Evolutionary conservation across 1,140 invertebrate genomes (phyloP), one percentile per base, ranked within the genome.

Genomic region (Drosophila pandora): DNA sequence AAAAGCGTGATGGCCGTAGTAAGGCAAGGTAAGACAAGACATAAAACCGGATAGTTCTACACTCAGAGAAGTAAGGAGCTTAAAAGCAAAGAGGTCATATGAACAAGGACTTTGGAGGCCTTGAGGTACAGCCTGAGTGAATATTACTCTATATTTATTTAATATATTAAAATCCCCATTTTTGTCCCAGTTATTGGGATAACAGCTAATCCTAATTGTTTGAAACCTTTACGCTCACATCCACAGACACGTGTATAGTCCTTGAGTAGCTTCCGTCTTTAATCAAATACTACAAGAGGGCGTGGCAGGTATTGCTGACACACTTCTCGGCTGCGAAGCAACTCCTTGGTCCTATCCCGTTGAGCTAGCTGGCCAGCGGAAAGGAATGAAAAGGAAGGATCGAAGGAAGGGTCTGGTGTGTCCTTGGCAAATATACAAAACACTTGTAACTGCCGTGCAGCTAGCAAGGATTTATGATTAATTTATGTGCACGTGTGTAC

Each of bases 361-460:
- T 9, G 10, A 37, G 57, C 45, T 32, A 12, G 28, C 21, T 62
- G 50, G 39, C 39, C 61, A 37, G 2, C 22, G 50, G 13, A 22
- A 21, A 22, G 50, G 30, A 10, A 21, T 6, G 28, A 30, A 28
- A 21, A 30, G 49, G 10, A 32, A 21, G 50, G 50, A 34, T 28
- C 12, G 23, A 53, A 57, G 50, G 54, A 49, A 32, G 50, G 62
- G 48, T 47, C 79, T 71, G 64, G 74, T 58, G 71, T 59, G 72
- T 79, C 62, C 81, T 81, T 62, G 60, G 82, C 74, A 85, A 85
- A 85, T 85, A 85, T 78, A 85, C 82, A 85, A 85, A 85, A 85
- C 82, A 85, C 81, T 87, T 85, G 82, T 85, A 78, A 74, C 68
- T 53, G 68, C 79, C 63, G 58, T 60, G 56, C 45, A 55, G 55